Base-by-base conservation (phyloP, 30 jellyfish, hydroid and myxozoan species). In the Cassiopea andromeda region DNA sequence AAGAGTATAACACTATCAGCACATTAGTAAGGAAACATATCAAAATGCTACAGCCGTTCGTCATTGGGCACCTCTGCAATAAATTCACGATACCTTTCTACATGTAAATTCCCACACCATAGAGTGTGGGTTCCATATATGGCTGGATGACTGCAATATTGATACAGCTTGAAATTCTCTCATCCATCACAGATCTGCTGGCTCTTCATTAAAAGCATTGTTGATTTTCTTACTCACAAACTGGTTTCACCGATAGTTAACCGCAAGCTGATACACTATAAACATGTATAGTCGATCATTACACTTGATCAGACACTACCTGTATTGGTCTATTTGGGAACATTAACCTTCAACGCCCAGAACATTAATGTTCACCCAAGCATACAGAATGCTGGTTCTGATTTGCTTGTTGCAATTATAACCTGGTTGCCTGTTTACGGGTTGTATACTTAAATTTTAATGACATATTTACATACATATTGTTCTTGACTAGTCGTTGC, bases 281-380 rank as follows among this genome's bases (percentile, higher is more conserved):
- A 49, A 8, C n/a, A 61, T 61, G 73, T 27, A 61, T 61, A 17
- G 6, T 70, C 79, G 3, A 7, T 18, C 79, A 70, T 70, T 70
- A 70, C 79, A 70, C 79, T 70, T 70, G 79, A 38, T 38, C 79
- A 70, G 79, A 70, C 79, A 43, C 7, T 7, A 70, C 79, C 79
- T 19, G 79, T 43, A 2, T 6, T 2, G 16, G 6, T 43, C 50
- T 70, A 3, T 7, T 5, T 2, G 38, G n/a, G n/a, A n/a, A n/a
- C n/a, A n/a, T n/a, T n/a, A n/a, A n/a, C n/a, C n/a, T n/a, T n/a
- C n/a, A n/a, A n/a, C n/a, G n/a, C n/a, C n/a, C 57, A 5, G 8
- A 5, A 1, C 27, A 70, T 70, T 70, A 1, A 19, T 7, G 19
- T 27, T 15, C 50, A 19, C 50, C 50, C 79, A 70, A 1, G 79